Percentiles rank a stretch among this genome's conserved stretches.
These are phyloP conservation scores for Hesperophylax magnus DNA, from an alignment of 1,140 invertebrate genomes.

Conservation along the genomic window DNA sequence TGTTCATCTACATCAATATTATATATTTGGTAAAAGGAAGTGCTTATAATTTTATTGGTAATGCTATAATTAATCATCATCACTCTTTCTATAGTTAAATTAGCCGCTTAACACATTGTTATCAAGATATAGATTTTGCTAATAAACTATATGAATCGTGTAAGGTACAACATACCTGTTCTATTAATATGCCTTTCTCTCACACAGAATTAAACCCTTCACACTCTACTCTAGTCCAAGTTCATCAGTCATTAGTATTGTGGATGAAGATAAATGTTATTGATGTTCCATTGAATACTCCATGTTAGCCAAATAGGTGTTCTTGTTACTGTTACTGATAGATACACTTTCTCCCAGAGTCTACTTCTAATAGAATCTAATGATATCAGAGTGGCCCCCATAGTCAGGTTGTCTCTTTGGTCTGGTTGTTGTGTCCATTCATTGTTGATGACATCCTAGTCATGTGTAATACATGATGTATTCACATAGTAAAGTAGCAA, in stretches of 20 bases:
- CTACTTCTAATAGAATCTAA: too few relatives aligned
- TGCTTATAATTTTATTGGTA: conserved; percentile 57
- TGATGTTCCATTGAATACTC: background rate
- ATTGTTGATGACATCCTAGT: conserved; percentile 47
- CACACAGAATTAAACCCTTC: background rate
- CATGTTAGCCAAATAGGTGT: conserved; percentile 25
- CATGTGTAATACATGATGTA: conserved; percentile 6
- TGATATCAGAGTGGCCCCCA: too few relatives aligned
- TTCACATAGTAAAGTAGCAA: conserved; percentile 41
- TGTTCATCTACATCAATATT: conserved; percentile 52
- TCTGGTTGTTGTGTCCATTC: conserved; percentile 55
- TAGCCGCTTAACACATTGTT: conserved; percentile 55
- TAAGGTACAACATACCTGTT: conserved; percentile 15
- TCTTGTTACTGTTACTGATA: conserved; percentile 34
- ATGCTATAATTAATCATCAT: conserved; percentile 59
- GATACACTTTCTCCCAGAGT: background rate
- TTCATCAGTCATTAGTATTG: conserved; percentile 20
- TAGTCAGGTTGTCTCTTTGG: background rate
- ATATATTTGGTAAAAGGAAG: conserved; percentile 56
- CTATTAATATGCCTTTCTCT: conserved; percentile 7
- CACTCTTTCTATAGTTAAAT: conserved; percentile 56
- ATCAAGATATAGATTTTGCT: conserved; percentile 40
- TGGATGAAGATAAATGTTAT: conserved; percentile 23
- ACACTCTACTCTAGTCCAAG: conserved; percentile 15
- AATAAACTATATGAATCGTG: conserved; percentile 33